Base-by-base conservation (phyloP, 2,113 vertebrate genomes). In the Eubucco bourcierii region DNA sequence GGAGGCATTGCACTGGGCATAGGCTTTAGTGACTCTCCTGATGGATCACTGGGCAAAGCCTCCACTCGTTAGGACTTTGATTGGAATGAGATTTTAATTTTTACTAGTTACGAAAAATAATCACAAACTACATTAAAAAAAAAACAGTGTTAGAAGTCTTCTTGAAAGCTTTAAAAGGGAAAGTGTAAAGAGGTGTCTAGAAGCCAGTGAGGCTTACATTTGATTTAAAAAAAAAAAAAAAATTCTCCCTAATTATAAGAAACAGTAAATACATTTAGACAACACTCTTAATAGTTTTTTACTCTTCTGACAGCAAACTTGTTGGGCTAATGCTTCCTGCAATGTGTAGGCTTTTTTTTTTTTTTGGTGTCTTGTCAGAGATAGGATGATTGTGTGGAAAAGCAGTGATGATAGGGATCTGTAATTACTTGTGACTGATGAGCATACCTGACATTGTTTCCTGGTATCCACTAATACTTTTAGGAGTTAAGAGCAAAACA, bases 381-480 rank as follows among this genome's bases (percentile, higher is more conserved):
- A 93, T 91, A 90, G 95, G 76, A 44, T 83, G 82, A 83, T 80
- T 93, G 31, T 86, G 72, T 60, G 63, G 73, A 83, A 94, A 94
- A 94, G 77, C 90, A 96, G 70, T 90, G 87, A 71, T 92, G 82
- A 95, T 95, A 88, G 34, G 6, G 77, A 93, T 96, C 94, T 94
- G 73, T 83, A 92, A 92, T 92, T 94, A 95, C 77, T 84, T 86
- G 81, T 87, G 87, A 93, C 64, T 85, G 92, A 96, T 91, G 80
- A 94, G 83, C 56, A 41, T 76, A 96, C 88, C 70, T 94, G 91
- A 91, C 80, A 90, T 70, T 52, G 78, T 89, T 94, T 92, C 79
- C 87, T 87, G 75, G 82, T 85, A 88, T 63, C 47, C 53, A 58
- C 68, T 74, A 88, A 91, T 86, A 80, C 18, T 59, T 87, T 60